Percentiles rank a stretch among this genome's conserved stretches.
Evolutionary conservation across 2,113 vertebrate genomes (phyloP).

Genomic region (Syngnathus floridae): DNA sequence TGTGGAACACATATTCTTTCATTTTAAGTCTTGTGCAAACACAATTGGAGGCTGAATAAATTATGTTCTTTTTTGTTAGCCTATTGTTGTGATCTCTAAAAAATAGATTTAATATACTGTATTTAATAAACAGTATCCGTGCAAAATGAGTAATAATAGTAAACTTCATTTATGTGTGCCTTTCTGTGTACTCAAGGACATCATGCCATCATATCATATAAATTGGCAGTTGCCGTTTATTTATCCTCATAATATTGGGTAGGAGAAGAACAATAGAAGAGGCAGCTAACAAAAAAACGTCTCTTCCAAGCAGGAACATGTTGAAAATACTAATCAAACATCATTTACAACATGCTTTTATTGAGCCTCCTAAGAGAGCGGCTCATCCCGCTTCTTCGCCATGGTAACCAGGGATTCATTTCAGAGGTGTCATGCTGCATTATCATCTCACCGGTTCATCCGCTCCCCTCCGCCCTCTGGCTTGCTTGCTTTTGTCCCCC

Average conservation of each 20-base stretch:
- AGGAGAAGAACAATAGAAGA: slow-evolving; percentile 20
- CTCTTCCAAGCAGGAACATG: slow-evolving; percentile 82
- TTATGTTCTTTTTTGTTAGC: not conserved
- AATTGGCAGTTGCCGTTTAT: slow-evolving; percentile 6
- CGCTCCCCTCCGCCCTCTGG: slow-evolving; percentile 58
- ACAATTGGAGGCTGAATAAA: slow-evolving; percentile 30
- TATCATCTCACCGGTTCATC: slow-evolving; percentile 68
- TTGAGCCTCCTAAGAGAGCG: slow-evolving; percentile 86
- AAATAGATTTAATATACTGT: not conserved
- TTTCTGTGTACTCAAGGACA: not conserved
- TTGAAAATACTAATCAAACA: slow-evolving; percentile 99
- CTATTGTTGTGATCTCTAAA: not conserved
- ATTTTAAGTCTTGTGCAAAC: slow-evolving; percentile 44
- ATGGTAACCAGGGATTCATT: slow-evolving; percentile 87
- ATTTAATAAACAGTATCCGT: not conserved
- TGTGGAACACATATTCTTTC: slow-evolving; percentile 24
- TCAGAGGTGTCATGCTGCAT: slow-evolving; percentile 79
- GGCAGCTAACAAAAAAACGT: slow-evolving; percentile 68
- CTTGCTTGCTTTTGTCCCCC: slow-evolving; percentile 52
- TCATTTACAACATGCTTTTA: slow-evolving; percentile 97
- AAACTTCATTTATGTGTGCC: not conserved
- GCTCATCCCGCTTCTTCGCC: slow-evolving; percentile 88
- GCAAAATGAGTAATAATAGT: not conserved
- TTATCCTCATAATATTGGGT: not conserved
- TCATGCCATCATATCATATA: not conserved